phyloP scores from a whole-genome alignment of 2,888 invertebrate genomes.

The Oxytorus armatus region DNA sequence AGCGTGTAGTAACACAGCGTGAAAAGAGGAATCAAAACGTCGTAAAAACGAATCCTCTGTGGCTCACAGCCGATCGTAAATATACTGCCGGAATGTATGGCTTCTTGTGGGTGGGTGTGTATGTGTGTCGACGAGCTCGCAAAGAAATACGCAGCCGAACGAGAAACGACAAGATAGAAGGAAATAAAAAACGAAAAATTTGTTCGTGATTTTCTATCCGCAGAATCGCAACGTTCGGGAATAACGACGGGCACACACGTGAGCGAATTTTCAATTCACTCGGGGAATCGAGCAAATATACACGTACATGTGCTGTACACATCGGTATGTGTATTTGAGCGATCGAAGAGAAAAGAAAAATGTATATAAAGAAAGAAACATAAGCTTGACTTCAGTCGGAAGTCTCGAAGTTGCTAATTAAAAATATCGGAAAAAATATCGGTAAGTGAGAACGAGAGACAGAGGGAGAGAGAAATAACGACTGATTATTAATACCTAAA shows the following conservation, averaged over 20 bases:
- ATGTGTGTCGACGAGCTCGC: constrained; percentile 33
- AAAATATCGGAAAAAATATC: constrained; percentile 30
- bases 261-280: constrained; percentile 54
- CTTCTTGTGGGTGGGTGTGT: constrained; percentile 33
- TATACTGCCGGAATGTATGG: constrained; percentile 50
- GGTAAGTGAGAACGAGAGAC: not conserved
- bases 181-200: constrained; percentile 51
- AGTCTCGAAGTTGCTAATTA: constrained; percentile 48
- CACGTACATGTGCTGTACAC: not conserved
- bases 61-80: constrained; percentile 62
- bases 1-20: constrained; percentile 46
- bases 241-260: constrained; percentile 55
- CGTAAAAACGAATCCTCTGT: constrained; percentile 64
- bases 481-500: constrained; percentile 21
- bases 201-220: constrained; percentile 53
- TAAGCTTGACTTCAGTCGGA: constrained; percentile 41
- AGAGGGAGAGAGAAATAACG: constrained; percentile 22
- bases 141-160: no score
- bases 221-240: constrained; percentile 37
- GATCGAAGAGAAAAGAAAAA: constrained; percentile 21
- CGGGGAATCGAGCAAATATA: constrained; percentile 16
- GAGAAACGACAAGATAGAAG: no score
- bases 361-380: constrained; percentile 35
- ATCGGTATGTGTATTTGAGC: not conserved
- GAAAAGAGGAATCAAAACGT: constrained; percentile 61